These are phyloP conservation scores for Orchestes rusci DNA, from an alignment of 2,888 invertebrate species.

Conservation along the genomic window DNA sequence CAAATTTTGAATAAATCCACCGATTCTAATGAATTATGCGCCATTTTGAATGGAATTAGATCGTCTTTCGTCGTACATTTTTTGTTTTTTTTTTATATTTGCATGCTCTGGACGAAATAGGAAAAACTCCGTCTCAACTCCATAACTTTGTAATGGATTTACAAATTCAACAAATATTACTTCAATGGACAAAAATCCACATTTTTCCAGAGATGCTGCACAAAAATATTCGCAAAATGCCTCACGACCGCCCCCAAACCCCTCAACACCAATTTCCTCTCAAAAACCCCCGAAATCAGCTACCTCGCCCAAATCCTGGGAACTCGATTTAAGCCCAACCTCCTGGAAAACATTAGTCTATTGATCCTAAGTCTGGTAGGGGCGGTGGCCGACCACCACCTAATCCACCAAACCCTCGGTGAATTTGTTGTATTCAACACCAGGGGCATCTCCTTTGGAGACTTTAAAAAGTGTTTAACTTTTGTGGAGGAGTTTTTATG, in stretches of 20 bases:
- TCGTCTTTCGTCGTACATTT: neutral
- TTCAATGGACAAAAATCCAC: neutral
- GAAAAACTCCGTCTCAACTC: too few relatives aligned
- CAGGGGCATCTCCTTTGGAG: constrained; percentile 39
- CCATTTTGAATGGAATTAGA: too few relatives aligned
- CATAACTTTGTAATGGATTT: too few relatives aligned
- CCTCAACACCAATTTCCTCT: constrained; percentile 32
- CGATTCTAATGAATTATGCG: too few relatives aligned
- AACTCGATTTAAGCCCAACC: constrained; percentile 22
- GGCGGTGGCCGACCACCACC: constrained; percentile 37
- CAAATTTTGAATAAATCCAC: too few relatives aligned
- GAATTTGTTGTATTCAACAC: constrained; percentile 34
- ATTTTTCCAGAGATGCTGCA: constrained; percentile 28
- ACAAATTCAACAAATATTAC: too few relatives aligned
- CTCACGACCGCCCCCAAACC: constrained; percentile 31
- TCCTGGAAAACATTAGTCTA: constrained; percentile 31
- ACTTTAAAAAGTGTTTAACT: constrained; percentile 29
- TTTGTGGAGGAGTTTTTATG: constrained; percentile 30
- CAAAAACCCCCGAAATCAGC: constrained; percentile 30
- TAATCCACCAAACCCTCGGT: constrained; percentile 25
- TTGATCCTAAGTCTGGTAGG: constrained; percentile 36
- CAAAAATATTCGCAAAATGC: constrained; percentile 30
- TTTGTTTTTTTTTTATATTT: neutral
- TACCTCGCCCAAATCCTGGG: constrained; percentile 36
- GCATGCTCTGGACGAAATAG: too few relatives aligned